Base-by-base conservation (phyloP, 2,888 invertebrate species). In the Noctua fimbriata region DNA sequence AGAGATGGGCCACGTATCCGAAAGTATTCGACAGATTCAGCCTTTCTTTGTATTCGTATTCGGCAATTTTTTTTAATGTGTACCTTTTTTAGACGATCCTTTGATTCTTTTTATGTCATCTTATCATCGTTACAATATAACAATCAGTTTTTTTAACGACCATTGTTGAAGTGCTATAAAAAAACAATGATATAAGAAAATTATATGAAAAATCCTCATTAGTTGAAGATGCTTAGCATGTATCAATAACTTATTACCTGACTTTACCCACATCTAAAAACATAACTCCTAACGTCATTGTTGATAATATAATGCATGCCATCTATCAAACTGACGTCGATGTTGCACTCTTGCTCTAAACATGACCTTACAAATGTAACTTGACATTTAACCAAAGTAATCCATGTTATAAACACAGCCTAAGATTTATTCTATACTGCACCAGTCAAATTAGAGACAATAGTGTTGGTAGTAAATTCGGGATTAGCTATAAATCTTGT, bases 391-490 rank as follows among this genome's bases (percentile, higher is more conserved):
- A 32, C 9, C 2, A 32, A 63, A 58, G 21, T 32, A 28, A 83
- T 18, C 21, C 21, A 66, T 52, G 24, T 60, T 83, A 60, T 83
- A 36, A 58, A 66, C 69, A 44, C 24, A 32, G 74, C 87, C 28
- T 87, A 66, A 84, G 52, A 55, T 67, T 72, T 70, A 73, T 74
- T 75, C 66, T 21, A 84, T 67, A 76, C 49, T 63, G 69, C 55
- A 71, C 83, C 65, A 81, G 80, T 76, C 74, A 89, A 87, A 89
- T 89, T 88, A 89, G 85, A 89, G 69, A 88, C 85, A 85, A 88
- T 87, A 83, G 83, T 79, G 83, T 79, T 83, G 67, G 78, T 66
- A 44, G 81, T 89, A 85, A 84, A 86, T 81, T 85, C 76, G 65
- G 78, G 83, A 84, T 81, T 84, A 80, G 71, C 79, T 47, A 90